Percentiles rank a stretch among this genome's conserved stretches.
Evolutionary conservation across 2,113 vertebrate genomes (phyloP).

Genomic region (Colaptes auratus): DNA sequence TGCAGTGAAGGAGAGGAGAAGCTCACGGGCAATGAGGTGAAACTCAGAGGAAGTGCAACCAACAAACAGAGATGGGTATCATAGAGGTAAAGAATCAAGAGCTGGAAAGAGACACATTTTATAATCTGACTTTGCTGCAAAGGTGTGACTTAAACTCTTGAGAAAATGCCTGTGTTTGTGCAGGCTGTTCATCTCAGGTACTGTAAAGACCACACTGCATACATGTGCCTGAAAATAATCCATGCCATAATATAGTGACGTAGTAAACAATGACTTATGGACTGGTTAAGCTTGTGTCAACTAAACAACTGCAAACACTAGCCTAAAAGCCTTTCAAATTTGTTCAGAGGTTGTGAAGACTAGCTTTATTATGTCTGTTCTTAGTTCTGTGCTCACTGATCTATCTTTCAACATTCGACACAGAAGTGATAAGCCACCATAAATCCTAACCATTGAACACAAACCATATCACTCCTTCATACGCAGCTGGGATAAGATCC

Average conservation of each 20-base stretch:
- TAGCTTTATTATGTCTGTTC: background rate
- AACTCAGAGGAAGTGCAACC: constrained; percentile 21
- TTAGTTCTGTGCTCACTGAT: background rate
- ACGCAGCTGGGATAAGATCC: background rate
- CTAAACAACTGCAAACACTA: background rate
- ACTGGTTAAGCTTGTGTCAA: background rate
- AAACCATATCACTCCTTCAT: background rate
- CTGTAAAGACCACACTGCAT: background rate
- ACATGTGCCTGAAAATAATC: background rate
- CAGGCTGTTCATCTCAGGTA: background rate
- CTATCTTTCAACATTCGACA: background rate
- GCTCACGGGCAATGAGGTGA: constrained; percentile 24
- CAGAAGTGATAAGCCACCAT: background rate
- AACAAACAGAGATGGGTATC: background rate
- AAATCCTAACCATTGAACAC: background rate
- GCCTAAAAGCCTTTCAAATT: background rate
- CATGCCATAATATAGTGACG: background rate
- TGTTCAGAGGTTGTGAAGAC: background rate
- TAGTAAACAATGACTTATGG: background rate
- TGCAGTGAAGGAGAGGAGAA: background rate
- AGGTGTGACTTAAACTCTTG: background rate
- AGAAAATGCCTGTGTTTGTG: background rate
- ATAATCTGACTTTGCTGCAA: background rate
- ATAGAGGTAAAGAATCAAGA: background rate
- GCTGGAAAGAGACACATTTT: background rate